These are phyloP conservation scores for Scaptomyza cyrtandrae DNA, from an alignment of 2,888 invertebrate species.

Conservation along the genomic window DNA sequence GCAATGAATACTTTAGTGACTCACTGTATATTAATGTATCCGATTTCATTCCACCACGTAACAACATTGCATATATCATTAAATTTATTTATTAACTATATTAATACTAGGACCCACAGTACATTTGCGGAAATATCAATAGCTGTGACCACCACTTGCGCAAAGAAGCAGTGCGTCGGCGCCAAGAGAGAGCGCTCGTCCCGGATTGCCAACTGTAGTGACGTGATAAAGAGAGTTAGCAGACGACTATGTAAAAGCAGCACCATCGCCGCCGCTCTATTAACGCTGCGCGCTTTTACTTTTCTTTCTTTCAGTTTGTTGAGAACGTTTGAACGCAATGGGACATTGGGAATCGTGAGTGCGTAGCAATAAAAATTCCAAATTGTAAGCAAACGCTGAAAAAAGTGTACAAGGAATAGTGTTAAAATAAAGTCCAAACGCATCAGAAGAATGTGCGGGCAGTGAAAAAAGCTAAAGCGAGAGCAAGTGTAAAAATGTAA, in stretches of 20 bases:
- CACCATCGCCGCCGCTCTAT: slow-evolving; percentile 49
- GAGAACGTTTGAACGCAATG: slow-evolving; percentile 76
- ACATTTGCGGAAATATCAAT: slow-evolving; percentile 35
- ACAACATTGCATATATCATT: no score
- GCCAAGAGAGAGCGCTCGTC: slow-evolving; percentile 62
- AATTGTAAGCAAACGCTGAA: slow-evolving; percentile 48
- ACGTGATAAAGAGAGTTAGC: not conserved
- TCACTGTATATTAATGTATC: no score
- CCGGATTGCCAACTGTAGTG: slow-evolving; percentile 50
- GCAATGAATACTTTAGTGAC: no score
- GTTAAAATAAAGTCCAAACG: slow-evolving; percentile 60
- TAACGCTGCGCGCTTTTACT: slow-evolving; percentile 59
- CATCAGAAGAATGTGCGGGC: slow-evolving; percentile 48
- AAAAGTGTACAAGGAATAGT: slow-evolving; percentile 51
- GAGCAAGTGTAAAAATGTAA: slow-evolving; percentile 58
- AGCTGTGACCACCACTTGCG: slow-evolving; percentile 71
- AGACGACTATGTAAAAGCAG: slow-evolving; percentile 31
- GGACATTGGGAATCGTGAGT: slow-evolving; percentile 62
- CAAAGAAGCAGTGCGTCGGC: slow-evolving; percentile 47
- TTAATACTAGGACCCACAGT: slow-evolving; percentile 22
- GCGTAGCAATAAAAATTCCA: slow-evolving; percentile 34
- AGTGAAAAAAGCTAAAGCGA: slow-evolving; percentile 53
- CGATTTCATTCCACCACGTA: no score
- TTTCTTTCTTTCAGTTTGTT: slow-evolving; percentile 76
- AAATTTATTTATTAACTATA: not conserved